These are phyloP conservation scores for Aphrocallistes beatrix DNA, from an alignment of 37 sponge, comb jelly and placozoan genomes.

Conservation along the genomic window DNA sequence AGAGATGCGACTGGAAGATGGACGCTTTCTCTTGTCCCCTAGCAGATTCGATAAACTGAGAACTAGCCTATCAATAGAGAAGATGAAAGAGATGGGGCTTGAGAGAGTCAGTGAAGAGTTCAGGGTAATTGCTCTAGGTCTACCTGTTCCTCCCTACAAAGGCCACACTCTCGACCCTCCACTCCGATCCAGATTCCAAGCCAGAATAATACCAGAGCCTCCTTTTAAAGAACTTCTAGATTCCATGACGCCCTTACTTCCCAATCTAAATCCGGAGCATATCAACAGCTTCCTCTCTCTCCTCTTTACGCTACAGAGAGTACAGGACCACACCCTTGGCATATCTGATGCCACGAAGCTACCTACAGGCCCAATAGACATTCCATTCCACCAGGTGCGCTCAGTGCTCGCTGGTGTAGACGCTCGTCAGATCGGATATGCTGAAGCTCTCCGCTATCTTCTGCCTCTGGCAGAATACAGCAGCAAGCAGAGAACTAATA, in stretches of 20 bases:
- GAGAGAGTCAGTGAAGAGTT: slow-evolving; percentile 50
- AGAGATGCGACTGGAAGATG: slow-evolving; percentile 87
- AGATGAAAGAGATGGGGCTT: slow-evolving; percentile 35
- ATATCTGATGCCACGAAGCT: background rate
- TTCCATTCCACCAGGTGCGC: background rate
- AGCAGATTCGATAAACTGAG: slow-evolving; percentile 56
- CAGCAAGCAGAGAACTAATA: background rate
- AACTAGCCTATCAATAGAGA: slow-evolving; percentile 31
- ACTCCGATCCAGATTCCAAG: slow-evolving; percentile 77
- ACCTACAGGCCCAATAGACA: background rate
- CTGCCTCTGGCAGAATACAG: background rate
- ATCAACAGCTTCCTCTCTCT: background rate
- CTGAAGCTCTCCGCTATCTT: background rate
- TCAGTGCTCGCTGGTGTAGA: background rate
- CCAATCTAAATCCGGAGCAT: background rate
- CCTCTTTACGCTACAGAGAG: background rate
- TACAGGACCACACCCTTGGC: background rate
- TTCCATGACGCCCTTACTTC: background rate
- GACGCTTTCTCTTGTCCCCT: slow-evolving; percentile 61
- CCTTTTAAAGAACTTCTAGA: slow-evolving; percentile 21
- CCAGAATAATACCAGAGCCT: slow-evolving; percentile 22
- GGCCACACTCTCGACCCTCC: slow-evolving; percentile 92
- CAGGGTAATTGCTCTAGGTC: slow-evolving; percentile 65
- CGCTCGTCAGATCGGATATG: background rate
- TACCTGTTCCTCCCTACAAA: slow-evolving; percentile 81